Evolutionary conservation across 2,113 vertebrate genomes (phyloP).

Genomic region (Corythaixoides concolor): DNA sequence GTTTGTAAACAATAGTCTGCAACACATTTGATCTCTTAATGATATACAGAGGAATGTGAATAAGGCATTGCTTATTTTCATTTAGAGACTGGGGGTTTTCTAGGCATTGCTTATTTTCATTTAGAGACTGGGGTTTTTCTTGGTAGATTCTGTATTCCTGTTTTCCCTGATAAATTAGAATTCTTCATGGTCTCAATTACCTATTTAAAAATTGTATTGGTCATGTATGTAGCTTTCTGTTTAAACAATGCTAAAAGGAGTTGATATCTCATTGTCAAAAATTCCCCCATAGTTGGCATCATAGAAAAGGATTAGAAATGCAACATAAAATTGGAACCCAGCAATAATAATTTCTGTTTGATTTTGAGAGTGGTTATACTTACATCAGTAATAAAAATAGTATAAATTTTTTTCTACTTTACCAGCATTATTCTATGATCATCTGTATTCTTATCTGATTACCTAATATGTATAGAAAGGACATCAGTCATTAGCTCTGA

Average conservation of each 20-base stretch:
- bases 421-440: neutral
- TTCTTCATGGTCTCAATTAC: neutral
- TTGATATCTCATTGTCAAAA: neutral
- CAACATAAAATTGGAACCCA: neutral
- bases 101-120: neutral
- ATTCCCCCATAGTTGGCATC: neutral
- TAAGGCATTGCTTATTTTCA: neutral
- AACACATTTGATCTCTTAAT: neutral
- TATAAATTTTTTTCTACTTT: conserved; percentile 8
- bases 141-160: neutral
- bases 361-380: neutral
- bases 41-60: neutral
- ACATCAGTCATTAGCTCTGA: conserved; percentile 38
- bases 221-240: neutral
- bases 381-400: neutral
- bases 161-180: neutral
- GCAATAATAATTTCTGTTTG: neutral
- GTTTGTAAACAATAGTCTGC: neutral
- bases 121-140: neutral
- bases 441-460: conserved; percentile 47
- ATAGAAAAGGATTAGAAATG: neutral
- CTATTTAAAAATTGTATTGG: neutral
- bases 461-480: conserved; percentile 25
- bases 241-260: neutral
- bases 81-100: neutral